Evolutionary conservation across 2,797 vertebrate species (phyloP).

Genomic region (Hephaestus fuliginosus): DNA sequence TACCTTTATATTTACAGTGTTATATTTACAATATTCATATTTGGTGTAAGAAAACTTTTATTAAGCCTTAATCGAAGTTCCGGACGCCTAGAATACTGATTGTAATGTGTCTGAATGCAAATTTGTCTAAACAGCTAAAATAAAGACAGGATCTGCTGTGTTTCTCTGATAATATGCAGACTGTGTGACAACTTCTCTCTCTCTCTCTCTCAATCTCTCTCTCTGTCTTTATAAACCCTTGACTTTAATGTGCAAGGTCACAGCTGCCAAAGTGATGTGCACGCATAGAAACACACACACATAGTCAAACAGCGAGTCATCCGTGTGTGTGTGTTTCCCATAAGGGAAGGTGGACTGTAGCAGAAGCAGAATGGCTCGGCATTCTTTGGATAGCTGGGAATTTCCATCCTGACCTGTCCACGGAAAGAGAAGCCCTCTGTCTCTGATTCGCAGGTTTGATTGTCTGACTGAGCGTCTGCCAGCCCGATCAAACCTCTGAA

Average conservation of each 20-base stretch:
- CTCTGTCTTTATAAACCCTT: constrained; percentile 52
- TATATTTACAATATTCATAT: neutral
- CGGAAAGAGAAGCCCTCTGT: constrained; percentile 23
- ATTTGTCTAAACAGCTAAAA: neutral
- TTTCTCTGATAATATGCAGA: constrained; percentile 29
- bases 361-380: constrained; percentile 39
- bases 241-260: constrained; percentile 55
- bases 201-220: neutral
- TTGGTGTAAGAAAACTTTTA: neutral
- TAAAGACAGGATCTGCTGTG: neutral
- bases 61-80: neutral
- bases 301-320: constrained; percentile 40
- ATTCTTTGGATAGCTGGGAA: constrained; percentile 74
- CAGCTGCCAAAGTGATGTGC: constrained; percentile 63
- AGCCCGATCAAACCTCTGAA: constrained; percentile 34
- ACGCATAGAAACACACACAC: constrained; percentile 31
- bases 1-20: neutral
- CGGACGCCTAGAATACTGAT: neutral
- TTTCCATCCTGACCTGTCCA: constrained; percentile 64
- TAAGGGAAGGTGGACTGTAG: constrained; percentile 45
- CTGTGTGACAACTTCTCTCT: constrained; percentile 9
- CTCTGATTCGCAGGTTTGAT: constrained; percentile 55
- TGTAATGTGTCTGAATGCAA: neutral
- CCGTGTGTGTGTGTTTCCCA: constrained; percentile 34
- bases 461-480: constrained; percentile 44